Evolutionary conservation across 2,888 invertebrate genomes (phyloP), one percentile per base, ranked within the genome.

Genomic region (Caenorhabditis sp.): DNA sequence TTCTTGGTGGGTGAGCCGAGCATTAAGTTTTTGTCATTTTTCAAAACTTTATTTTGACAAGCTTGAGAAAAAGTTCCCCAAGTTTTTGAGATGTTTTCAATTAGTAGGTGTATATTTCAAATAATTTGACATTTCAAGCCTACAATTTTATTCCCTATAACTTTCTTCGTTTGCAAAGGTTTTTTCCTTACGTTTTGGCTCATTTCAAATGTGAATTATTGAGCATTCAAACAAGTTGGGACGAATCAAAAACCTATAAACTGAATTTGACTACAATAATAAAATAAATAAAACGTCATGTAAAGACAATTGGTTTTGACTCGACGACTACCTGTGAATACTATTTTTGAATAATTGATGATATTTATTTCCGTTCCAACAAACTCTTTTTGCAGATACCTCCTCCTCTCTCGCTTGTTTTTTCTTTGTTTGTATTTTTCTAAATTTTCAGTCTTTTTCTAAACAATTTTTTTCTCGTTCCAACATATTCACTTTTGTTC

Each of bases 291-390:
- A 43, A 43, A 43, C 43, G 43, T 43, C 43, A 43, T 31, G 31
- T 43, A 43, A 43, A 43, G 14, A 17, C 6, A 10, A 43, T 43
- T 17, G 17, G 17, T 43, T 43, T 36, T 36, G 36, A 12, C 12
- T 36, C 6, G 12, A 12, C 36, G 12, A 36, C 12, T 17, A 43
- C 43, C 43, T 43, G 43, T 43, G 14, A 43, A 43, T 43, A 43
- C 3, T 43, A 43, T 43, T 43, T n/a, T 17, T 8, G 66, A 71
- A 71, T 71, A 71, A 71, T 71, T 71, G 66, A 71, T 70, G 62
- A 36, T 71, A 71, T 71, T 71, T 66, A 66, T 66, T 66, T 66
- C 71, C 66, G 63, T 66, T 59, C 62, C 57, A 59, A 49, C 60
- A 70, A 57, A 36, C 58, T 36, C 31, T 63, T 59, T 54, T 61